Conservation (phyloP, 2,888 invertebrate genomes). For the Mythimna albipuncta region DNA sequence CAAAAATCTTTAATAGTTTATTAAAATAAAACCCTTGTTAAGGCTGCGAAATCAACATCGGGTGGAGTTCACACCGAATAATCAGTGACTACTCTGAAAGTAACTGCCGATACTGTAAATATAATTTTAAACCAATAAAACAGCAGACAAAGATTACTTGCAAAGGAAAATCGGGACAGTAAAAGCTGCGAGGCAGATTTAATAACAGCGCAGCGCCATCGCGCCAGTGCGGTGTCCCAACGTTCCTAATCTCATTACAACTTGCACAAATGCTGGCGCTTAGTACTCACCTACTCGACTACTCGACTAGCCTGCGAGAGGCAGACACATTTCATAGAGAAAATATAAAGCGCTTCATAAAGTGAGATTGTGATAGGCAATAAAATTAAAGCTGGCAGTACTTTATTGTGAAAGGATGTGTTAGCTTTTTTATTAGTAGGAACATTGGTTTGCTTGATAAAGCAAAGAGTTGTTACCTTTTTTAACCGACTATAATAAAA, state of each 20-base stretch:
- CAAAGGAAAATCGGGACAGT: constrained; percentile 22
- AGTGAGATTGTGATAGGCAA: constrained; percentile 18
- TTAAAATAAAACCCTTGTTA: no score
- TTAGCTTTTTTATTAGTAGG: not conserved
- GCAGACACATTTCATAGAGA: constrained; percentile 37
- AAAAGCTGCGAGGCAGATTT: constrained; percentile 44
- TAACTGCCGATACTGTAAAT: no score
- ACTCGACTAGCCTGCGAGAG: constrained; percentile 29
- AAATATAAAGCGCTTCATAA: constrained; percentile 25
- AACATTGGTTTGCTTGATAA: not conserved
- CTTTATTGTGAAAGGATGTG: not conserved
- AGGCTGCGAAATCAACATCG: no score
- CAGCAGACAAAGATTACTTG: not conserved
- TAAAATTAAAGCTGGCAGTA: constrained; percentile 20
- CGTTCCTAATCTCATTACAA: constrained; percentile 52
- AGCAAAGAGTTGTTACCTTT: no score
- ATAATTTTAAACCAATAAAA: not conserved
- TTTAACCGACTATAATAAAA: no score
- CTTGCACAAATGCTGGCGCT: constrained; percentile 47
- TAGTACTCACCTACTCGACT: constrained; percentile 9
- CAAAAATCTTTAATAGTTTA: no score
- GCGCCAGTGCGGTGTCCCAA: constrained; percentile 43
- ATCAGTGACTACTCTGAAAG: no score
- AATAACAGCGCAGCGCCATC: constrained; percentile 33
- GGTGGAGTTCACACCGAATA: no score